phyloP scores from a whole-genome alignment of 2,797 vertebrate species.

The Phrynocephalus forsythii region DNA sequence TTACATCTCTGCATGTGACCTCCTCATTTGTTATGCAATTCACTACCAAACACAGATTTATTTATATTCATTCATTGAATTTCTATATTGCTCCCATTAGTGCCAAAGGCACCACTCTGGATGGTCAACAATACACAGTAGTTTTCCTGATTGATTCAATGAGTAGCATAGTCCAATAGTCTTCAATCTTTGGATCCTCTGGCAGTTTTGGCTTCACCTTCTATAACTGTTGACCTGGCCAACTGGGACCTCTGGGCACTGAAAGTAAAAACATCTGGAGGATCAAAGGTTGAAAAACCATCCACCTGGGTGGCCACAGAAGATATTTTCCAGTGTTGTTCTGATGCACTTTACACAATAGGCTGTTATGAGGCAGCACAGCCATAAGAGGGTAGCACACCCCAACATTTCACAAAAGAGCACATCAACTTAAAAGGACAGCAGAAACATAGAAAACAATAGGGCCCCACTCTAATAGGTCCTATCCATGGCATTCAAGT shows the following conservation, averaged over 20 bases:
- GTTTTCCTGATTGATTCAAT: not conserved
- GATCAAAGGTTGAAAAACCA: no score
- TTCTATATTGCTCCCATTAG: no score
- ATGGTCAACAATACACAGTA: not conserved
- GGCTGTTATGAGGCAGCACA: not conserved
- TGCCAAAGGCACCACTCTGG: no score
- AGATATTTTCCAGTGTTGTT: no score
- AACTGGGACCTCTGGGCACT: no score
- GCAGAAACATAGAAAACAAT: not conserved
- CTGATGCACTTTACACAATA: not conserved
- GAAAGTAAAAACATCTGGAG: no score
- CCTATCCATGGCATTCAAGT: rapidly evolving
- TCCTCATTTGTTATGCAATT: not conserved
- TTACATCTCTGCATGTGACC: not conserved
- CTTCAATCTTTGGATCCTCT: no score
- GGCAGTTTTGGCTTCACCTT: no score
- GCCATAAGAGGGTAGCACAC: conserved; percentile 40
- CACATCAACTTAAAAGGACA: not conserved
- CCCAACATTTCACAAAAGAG: not conserved
- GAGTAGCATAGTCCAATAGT: no score
- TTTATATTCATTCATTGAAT: no score
- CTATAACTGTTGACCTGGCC: no score
- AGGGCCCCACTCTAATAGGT: not conserved
- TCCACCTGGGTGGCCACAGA: no score
- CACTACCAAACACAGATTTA: not conserved